These are phyloP conservation scores for Sarcophaga peregrina DNA, from an alignment of 1,140 invertebrate genomes.

Conservation along the genomic window DNA sequence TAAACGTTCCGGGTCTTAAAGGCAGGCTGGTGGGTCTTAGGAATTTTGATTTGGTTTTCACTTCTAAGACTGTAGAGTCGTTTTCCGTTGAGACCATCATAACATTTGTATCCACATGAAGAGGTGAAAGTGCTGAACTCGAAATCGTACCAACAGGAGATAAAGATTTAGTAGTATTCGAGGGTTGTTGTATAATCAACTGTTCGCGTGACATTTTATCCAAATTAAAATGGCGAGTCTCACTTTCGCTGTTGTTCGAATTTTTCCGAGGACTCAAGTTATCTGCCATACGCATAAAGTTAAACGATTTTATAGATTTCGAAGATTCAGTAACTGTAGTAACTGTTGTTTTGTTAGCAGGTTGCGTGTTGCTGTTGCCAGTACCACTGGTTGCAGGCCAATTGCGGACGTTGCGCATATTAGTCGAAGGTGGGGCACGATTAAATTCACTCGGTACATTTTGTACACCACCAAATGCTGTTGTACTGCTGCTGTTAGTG, in stretches of 20 bases:
- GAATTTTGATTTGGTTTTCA: constrained; percentile 73
- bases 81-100: constrained; percentile 12
- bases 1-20: constrained; percentile 83
- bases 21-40: constrained; percentile 82
- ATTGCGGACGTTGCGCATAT: constrained; percentile 56
- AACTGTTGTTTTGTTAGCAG: constrained; percentile 15
- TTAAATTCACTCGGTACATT: constrained; percentile 63
- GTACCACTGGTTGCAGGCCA: constrained; percentile 45
- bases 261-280: constrained; percentile 58
- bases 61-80: constrained; percentile 20
- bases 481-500: constrained; percentile 11
- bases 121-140: constrained; percentile 50
- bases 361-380: constrained; percentile 28
- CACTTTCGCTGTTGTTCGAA: neutral
- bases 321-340: neutral
- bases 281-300: constrained; percentile 62
- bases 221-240: constrained; percentile 33
- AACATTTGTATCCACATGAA: constrained; percentile 51
- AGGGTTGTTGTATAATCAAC: constrained; percentile 67
- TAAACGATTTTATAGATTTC: constrained; percentile 52
- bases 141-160: neutral
- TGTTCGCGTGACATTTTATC: constrained; percentile 45
- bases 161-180: constrained; percentile 52
- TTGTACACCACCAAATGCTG: constrained; percentile 61
- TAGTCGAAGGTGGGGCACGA: constrained; percentile 56